Evolutionary conservation across 2,113 vertebrate species (phyloP).

Genomic region (Onychostoma macrolepis): DNA sequence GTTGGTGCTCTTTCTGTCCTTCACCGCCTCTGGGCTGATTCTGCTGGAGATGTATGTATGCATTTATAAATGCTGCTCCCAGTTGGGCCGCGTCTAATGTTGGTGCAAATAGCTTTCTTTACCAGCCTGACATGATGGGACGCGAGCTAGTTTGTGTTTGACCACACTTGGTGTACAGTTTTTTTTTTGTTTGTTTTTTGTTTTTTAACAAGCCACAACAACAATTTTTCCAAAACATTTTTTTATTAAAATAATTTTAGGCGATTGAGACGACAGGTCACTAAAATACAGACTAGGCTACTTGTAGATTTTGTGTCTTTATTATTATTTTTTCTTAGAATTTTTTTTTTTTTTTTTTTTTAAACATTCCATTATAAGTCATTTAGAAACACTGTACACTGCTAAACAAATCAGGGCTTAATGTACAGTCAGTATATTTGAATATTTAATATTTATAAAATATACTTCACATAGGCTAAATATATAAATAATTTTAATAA

Average conservation of each 20-base stretch:
- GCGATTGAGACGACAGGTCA: not conserved
- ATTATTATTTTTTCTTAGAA: not conserved
- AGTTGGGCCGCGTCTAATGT: conserved; percentile 77
- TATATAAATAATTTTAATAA: not conserved
- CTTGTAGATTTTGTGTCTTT: not conserved
- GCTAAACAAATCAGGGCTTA: not conserved
- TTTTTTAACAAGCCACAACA: not conserved
- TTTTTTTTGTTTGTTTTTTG: too few species aligned
- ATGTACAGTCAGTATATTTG: not conserved
- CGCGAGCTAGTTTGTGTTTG: conserved; percentile 40
- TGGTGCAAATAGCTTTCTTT: conserved; percentile 82
- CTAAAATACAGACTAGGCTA: not conserved
- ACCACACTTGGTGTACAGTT: not conserved
- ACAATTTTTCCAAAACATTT: not conserved
- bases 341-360: not conserved
- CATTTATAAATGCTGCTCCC: conserved; percentile 79
- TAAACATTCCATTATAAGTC: not conserved
- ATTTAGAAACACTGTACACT: not conserved
- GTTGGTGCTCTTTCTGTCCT: conserved; percentile 63
- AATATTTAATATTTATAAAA: not conserved
- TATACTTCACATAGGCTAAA: not conserved
- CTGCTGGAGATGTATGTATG: conserved; percentile 78
- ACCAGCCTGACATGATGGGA: conserved; percentile 63
- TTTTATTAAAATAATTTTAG: not conserved
- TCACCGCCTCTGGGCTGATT: conserved; percentile 72